phyloP scores from a whole-genome alignment of 2,113 vertebrate genomes.

The Emydura subglobosa region DNA sequence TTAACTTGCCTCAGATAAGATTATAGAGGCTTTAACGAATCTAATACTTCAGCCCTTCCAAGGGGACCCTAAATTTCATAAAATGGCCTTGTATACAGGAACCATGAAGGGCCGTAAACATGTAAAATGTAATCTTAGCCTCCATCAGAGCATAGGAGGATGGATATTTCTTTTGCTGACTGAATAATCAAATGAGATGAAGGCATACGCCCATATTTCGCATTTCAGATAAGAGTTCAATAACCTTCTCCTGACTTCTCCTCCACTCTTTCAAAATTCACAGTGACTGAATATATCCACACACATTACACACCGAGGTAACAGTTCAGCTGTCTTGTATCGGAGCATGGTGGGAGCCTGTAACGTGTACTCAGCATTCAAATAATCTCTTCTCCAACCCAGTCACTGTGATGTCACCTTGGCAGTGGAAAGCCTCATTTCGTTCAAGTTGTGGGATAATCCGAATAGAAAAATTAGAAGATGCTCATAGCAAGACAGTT shows the following conservation, averaged over 20 bases:
- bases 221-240: neutral
- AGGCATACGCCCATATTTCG: neutral
- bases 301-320: neutral
- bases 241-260: neutral
- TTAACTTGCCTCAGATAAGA: neutral
- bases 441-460: neutral
- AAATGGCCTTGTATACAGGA: neutral
- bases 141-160: neutral
- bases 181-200: neutral
- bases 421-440: neutral
- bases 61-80: neutral
- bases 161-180: neutral
- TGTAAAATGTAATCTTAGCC: neutral
- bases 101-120: neutral
- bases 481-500: neutral
- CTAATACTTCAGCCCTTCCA: neutral
- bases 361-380: neutral
- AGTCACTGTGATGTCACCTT: accelerated
- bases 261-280: neutral
- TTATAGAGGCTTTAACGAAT: neutral
- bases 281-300: neutral
- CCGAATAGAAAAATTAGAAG: neutral
- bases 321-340: neutral
- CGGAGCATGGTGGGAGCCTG: neutral
- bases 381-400: neutral